These are phyloP conservation scores for Poecilia gillii DNA, from an alignment of 2,797 vertebrate genomes.

Conservation along the genomic window DNA sequence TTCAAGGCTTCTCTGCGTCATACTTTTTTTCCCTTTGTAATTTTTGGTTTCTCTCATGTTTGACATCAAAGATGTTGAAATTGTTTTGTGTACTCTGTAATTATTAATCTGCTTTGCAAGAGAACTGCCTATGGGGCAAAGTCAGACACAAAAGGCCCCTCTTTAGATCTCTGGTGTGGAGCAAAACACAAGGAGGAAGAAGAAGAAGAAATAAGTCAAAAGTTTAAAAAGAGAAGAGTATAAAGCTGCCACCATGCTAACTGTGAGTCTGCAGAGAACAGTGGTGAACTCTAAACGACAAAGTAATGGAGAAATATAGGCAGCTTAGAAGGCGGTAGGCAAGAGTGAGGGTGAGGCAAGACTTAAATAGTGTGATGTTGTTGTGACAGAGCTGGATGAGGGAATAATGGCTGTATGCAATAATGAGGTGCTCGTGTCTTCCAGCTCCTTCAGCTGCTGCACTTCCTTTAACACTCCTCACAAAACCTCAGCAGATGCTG, in stretches of 20 bases:
- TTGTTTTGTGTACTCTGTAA: slow-evolving; percentile 85
- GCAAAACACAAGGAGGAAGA: slow-evolving; percentile 53
- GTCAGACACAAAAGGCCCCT: slow-evolving; percentile 81
- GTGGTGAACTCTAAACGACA: slow-evolving; percentile 68
- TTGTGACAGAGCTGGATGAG: slow-evolving; percentile 62
- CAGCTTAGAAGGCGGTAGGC: slow-evolving; percentile 29
- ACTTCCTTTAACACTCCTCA: slow-evolving; percentile 59
- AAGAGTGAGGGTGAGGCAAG: slow-evolving; percentile 36
- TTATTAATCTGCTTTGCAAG: slow-evolving; percentile 84
- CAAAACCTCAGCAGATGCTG: slow-evolving; percentile 41
- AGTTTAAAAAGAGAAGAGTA: slow-evolving; percentile 29
- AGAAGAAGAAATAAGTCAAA: slow-evolving; percentile 20
- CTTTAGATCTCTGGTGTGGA: slow-evolving; percentile 78
- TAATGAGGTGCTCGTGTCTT: slow-evolving; percentile 64
- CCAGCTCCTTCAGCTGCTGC: slow-evolving; percentile 43
- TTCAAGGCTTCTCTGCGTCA: slow-evolving; percentile 77
- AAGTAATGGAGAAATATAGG: slow-evolving; percentile 23
- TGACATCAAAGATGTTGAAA: slow-evolving; percentile 84
- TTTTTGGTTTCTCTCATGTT: slow-evolving; percentile 84
- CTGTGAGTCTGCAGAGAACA: slow-evolving; percentile 73
- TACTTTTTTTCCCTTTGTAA: slow-evolving; percentile 76
- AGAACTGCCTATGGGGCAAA: slow-evolving; percentile 79
- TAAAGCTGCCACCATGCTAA: slow-evolving; percentile 65
- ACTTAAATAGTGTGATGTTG: slow-evolving; percentile 46
- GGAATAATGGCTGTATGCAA: slow-evolving; percentile 58